Percentiles rank a stretch among this genome's conserved stretches.
Evolutionary conservation across 2,113 vertebrate species (phyloP).

Genomic region (Cryptomyrus ogoouensis): DNA sequence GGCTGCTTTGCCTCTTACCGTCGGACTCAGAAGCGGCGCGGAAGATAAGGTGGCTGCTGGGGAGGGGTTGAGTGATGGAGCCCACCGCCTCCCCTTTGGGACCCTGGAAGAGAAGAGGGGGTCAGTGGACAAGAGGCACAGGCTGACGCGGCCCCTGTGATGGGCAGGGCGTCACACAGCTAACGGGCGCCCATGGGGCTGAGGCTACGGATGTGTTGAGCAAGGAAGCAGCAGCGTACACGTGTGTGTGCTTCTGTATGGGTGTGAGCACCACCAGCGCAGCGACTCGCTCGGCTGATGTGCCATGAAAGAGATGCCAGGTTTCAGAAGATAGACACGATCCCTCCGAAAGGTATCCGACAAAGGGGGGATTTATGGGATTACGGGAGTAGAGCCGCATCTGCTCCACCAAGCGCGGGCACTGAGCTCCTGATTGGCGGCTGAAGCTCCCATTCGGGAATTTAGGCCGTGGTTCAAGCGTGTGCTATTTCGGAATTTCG

Average conservation of each 20-base stretch:
- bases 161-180: neutral
- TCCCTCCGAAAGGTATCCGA: neutral
- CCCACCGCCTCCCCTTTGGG: conserved; percentile 97
- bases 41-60: conserved; percentile 96
- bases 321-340: neutral
- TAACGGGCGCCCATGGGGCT: neutral
- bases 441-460: neutral
- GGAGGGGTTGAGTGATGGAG: conserved; percentile 94
- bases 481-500: neutral
- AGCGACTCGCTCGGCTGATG: neutral
- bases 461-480: neutral
- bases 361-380: neutral
- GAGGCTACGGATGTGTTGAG: neutral
- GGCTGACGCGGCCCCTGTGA: neutral
- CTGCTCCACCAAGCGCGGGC: neutral
- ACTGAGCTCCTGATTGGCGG: neutral
- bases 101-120: conserved; percentile 62
- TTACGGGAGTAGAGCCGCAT: neutral
- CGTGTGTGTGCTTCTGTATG: neutral
- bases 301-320: neutral
- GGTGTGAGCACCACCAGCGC: neutral
- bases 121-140: neutral
- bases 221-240: neutral
- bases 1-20: conserved; percentile 62
- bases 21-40: conserved; percentile 94